Evolutionary conservation across 2,797 vertebrate genomes (phyloP).

Genomic region (Odontamblyopus lacepedii): DNA sequence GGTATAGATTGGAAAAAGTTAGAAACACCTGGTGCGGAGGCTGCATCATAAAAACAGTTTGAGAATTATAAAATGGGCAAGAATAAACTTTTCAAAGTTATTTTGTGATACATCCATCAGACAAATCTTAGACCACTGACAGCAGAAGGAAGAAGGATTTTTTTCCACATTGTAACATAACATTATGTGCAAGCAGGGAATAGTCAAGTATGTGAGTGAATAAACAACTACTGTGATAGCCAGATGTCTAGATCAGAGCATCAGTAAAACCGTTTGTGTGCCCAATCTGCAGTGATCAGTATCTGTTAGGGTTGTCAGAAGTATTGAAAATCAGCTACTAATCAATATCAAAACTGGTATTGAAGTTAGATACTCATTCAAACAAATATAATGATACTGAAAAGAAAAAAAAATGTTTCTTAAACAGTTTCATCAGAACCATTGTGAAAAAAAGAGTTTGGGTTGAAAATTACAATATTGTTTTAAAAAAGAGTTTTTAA

Average conservation of each 20-base stretch:
- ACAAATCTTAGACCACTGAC: background rate
- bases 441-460: too few species aligned
- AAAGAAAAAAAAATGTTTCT: too few species aligned
- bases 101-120: conserved; percentile 1
- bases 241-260: background rate
- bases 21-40: conserved; percentile 74
- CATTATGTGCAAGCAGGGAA: background rate
- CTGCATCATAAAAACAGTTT: conserved; percentile 48
- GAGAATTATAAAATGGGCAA: background rate
- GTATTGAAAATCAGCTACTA: too few species aligned
- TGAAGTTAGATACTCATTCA: too few species aligned
- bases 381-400: too few species aligned
- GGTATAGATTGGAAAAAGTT: conserved; percentile 96
- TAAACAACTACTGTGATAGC: background rate
- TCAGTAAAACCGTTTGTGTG: background rate
- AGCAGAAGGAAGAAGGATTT: background rate
- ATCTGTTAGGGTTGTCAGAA: too few species aligned
- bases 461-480: too few species aligned
- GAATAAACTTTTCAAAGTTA: background rate
- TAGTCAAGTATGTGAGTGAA: background rate
- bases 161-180: background rate
- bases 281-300: too few species aligned
- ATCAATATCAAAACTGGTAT: too few species aligned
- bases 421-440: too few species aligned
- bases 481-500: too few species aligned